Evolutionary conservation across 92 coral and sea anemone genomes (phyloP).

Genomic region (Epizoanthus rinbou): DNA sequence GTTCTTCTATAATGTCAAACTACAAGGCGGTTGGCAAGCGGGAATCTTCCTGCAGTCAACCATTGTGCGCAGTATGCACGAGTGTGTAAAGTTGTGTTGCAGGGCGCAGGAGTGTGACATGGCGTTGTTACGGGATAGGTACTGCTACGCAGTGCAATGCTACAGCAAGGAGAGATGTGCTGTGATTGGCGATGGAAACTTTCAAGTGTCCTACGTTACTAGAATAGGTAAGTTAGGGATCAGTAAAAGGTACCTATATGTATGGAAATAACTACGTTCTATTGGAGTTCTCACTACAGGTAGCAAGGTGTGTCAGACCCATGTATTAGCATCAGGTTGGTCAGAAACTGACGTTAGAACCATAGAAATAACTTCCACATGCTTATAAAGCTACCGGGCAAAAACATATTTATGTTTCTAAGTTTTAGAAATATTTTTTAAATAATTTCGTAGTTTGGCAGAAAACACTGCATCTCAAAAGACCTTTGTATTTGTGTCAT

Average conservation of each 20-base stretch:
- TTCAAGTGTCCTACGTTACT: constrained; percentile 76
- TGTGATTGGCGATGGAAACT: constrained; percentile 77
- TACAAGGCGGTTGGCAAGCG: constrained; percentile 83
- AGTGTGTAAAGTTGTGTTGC: constrained; percentile 84
- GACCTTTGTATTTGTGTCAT: too few relatives aligned
- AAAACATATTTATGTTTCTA: too few relatives aligned
- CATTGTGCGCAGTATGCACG: constrained; percentile 62
- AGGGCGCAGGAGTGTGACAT: constrained; percentile 77
- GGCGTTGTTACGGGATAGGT: constrained; percentile 70
- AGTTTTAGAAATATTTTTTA: neutral
- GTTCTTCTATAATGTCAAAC: constrained; percentile 86
- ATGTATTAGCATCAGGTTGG: too few relatives aligned
- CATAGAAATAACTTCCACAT: too few relatives aligned
- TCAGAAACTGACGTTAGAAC: too few relatives aligned
- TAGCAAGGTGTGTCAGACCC: too few relatives aligned
- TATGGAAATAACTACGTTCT: too few relatives aligned
- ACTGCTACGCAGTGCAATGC: constrained; percentile 83
- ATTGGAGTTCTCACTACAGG: too few relatives aligned
- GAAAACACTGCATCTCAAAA: neutral
- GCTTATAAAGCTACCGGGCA: too few relatives aligned
- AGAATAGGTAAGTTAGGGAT: constrained; percentile 62
- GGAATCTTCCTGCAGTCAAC: constrained; percentile 69
- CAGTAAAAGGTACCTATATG: too few relatives aligned
- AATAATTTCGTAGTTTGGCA: neutral
- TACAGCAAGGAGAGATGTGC: constrained; percentile 68